phyloP scores from a whole-genome alignment of 1,140 invertebrate genomes.

The Triops longicaudatus region DNA sequence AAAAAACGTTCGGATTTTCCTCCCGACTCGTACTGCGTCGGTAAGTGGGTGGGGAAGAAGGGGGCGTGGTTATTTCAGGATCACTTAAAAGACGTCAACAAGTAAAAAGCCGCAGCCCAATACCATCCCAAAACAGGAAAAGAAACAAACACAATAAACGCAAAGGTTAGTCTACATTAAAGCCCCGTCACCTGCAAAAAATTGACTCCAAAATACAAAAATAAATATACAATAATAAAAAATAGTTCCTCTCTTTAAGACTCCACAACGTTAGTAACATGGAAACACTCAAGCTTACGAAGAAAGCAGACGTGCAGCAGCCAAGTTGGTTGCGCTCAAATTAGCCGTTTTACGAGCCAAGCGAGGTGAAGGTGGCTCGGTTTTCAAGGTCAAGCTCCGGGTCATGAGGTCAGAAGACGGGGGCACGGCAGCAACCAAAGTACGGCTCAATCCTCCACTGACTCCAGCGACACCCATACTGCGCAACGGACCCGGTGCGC shows the following conservation, averaged over 20 bases:
- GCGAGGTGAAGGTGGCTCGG: constrained; percentile 30
- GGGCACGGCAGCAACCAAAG: constrained; percentile 41
- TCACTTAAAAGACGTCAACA: constrained; percentile 24
- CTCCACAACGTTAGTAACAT: constrained; percentile 22
- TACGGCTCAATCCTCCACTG: neutral
- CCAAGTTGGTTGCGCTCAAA: constrained; percentile 24
- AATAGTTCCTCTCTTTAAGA: neutral
- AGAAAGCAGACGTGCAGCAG: constrained; percentile 18
- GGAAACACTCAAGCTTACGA: constrained; percentile 17
- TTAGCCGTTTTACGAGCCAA: constrained; percentile 32
- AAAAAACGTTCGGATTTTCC: constrained; percentile 65
- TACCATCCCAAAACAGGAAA: constrained; percentile 37
- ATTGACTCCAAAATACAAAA: constrained; percentile 23
- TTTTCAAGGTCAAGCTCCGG: constrained; percentile 18
- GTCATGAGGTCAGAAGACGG: constrained; percentile 50
- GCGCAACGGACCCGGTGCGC: constrained; percentile 48
- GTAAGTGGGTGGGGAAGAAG: constrained; percentile 55
- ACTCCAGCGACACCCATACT: neutral
- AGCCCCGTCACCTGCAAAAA: constrained; percentile 23
- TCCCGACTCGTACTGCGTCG: constrained; percentile 53
- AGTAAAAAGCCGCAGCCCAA: constrained; percentile 29
- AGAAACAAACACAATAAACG: constrained; percentile 28
- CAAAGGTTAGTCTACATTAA: constrained; percentile 28
- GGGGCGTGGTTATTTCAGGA: constrained; percentile 42
- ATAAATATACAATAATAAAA: constrained; percentile 21